A percentile compares a stretch with the other conserved stretches of the same genome.
phyloP scores from a whole-genome alignment of 2,113 vertebrate species.

The Tenebrosternarchus preto region DNA sequence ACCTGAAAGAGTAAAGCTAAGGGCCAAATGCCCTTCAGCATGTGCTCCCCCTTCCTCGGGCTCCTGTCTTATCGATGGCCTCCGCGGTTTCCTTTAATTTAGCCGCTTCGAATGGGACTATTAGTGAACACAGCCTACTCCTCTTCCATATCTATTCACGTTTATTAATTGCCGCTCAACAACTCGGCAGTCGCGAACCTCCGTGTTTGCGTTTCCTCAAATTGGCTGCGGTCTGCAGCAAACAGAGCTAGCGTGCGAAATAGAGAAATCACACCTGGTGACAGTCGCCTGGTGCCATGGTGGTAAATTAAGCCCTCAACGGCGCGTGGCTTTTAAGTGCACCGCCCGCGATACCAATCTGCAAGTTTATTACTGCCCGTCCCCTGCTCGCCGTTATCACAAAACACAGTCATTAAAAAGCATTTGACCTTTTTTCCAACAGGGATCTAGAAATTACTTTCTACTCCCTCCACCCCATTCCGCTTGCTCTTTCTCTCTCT shows the following conservation, averaged over 20 bases:
- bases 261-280: slow-evolving; percentile 69
- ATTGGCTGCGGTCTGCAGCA: slow-evolving; percentile 67
- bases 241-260: slow-evolving; percentile 65
- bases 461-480: slow-evolving; percentile 56
- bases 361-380: slow-evolving; percentile 74
- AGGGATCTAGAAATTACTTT: slow-evolving; percentile 75
- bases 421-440: slow-evolving; percentile 79
- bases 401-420: slow-evolving; percentile 81
- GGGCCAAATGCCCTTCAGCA: slow-evolving; percentile 3
- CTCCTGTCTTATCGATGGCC: slow-evolving; percentile 55
- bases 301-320: slow-evolving; percentile 75
- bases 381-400: slow-evolving; percentile 67
- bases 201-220: slow-evolving; percentile 76
- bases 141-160: slow-evolving; percentile 58
- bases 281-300: slow-evolving; percentile 56
- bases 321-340: slow-evolving; percentile 71
- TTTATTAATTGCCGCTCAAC: slow-evolving; percentile 71
- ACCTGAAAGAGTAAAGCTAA: slow-evolving; percentile 8
- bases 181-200: slow-evolving; percentile 59
- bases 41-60: background rate
- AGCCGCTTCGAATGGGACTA: slow-evolving; percentile 44
- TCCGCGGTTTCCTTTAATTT: slow-evolving; percentile 48
- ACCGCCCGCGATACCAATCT: slow-evolving; percentile 75
- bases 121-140: slow-evolving; percentile 52
- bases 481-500: slow-evolving; percentile 40